Evolutionary conservation across 2,113 vertebrate genomes (phyloP), one percentile per base, ranked within the genome.

Genomic region (Fregetta grallaria): DNA sequence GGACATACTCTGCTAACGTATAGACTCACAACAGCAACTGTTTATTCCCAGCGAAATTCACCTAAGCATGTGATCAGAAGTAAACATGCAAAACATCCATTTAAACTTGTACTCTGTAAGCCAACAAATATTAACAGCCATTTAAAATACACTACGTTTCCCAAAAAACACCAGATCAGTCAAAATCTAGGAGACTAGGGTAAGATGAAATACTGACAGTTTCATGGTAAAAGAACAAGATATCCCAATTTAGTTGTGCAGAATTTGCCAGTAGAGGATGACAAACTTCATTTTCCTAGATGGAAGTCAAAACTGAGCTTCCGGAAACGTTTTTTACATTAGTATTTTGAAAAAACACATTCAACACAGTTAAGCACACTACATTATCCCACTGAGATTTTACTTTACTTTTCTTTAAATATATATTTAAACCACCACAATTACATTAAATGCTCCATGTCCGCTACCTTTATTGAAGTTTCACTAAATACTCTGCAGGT

Each of bases 11-110:
- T 63, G 61, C 73, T 86, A 16, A 75, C 6, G 26, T 15, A 71
- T 3, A 55, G 52, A 82, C 45, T 49, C 59, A 87, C 55, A 78
- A 27, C 49, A 65, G 36, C 32, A 88, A 42, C 49, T 53, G 17
- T 77, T 95, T 86, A 92, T 90, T 95, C 63, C 88, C 30, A 30
- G n/a, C 47, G 50, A 83, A 80, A 83, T 71, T 86, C 85, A 90
- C 44, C 75, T 55, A 36, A 77, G 63, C 20, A 56, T 1, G 40
- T 58, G 22, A 38, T 76, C 66, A 86, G 67, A 82, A 76, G 71
- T 13, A 65, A 93, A 67, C 55, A 73, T 6, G 13, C 44, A 86
- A 52, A 88, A 78, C 27, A 90, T 62, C 52, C 23, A 88, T 59
- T 70, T 55, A 19, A 90, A 84, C 36, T 52, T 34, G 21, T 42